phyloP scores from a whole-genome alignment of 1,140 invertebrate genomes.

The Dendroctonus valens region DNA sequence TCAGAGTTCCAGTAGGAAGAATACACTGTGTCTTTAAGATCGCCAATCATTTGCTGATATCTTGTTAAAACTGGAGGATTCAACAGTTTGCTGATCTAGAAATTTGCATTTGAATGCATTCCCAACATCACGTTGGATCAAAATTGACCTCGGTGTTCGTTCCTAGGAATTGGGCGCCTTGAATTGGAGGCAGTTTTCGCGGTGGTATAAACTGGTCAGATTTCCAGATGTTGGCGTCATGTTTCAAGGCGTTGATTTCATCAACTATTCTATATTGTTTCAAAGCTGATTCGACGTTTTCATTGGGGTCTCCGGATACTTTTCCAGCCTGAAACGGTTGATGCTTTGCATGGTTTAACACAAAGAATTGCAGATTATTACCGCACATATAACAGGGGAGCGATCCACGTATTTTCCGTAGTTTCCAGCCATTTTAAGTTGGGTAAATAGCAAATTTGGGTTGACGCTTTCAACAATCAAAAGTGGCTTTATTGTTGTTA shows the following conservation, averaged over 20 bases:
- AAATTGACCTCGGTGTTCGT: constrained; percentile 43
- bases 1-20: constrained; percentile 55
- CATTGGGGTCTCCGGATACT: constrained; percentile 47
- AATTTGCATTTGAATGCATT: constrained; percentile 3
- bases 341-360: background rate
- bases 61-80: constrained; percentile 51
- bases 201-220: constrained; percentile 36
- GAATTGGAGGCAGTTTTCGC: constrained; percentile 42
- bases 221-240: constrained; percentile 50
- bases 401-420: constrained; percentile 40
- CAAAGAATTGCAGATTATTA: constrained; percentile 21
- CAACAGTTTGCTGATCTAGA: constrained; percentile 25
- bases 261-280: constrained; percentile 53
- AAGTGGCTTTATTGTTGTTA: too few relatives aligned
- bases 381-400: constrained; percentile 41
- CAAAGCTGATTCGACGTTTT: constrained; percentile 47
- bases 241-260: constrained; percentile 52
- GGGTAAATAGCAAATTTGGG: too few relatives aligned
- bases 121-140: background rate
- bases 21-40: constrained; percentile 55
- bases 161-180: constrained; percentile 48
- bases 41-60: constrained; percentile 53
- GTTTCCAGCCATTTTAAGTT: constrained; percentile 35
- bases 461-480: too few relatives aligned
- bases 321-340: constrained; percentile 48